Percentiles rank a stretch among this genome's conserved stretches.
These are phyloP conservation scores for Allochrocebus solatus DNA, from an alignment of 2,797 vertebrate species.

Conservation along the genomic window DNA sequence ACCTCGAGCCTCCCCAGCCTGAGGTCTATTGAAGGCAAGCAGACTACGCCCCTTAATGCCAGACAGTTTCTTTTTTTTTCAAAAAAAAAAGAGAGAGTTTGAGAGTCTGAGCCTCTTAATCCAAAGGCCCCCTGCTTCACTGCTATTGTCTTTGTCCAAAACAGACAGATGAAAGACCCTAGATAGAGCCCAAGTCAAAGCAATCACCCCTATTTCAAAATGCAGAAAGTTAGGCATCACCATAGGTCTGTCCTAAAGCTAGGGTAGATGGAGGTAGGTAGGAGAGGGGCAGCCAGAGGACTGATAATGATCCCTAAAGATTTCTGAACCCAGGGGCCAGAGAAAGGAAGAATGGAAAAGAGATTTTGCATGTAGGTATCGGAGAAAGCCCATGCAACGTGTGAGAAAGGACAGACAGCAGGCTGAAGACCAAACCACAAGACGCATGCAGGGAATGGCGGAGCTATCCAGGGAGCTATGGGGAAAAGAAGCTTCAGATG, in stretches of 20 bases:
- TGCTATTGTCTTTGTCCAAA: conserved; percentile 11
- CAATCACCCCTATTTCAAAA: not conserved
- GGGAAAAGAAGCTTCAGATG: not conserved
- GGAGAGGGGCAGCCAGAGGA: not conserved
- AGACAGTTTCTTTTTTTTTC: conserved; percentile 16
- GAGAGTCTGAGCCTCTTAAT: conserved; percentile 14
- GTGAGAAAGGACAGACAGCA: not conserved
- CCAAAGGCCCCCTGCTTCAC: not conserved
- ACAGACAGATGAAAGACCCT: not conserved
- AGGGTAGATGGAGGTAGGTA: not conserved
- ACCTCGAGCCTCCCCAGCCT: not conserved
- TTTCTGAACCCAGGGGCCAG: not conserved
- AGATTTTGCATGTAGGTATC: not conserved
- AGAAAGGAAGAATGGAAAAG: not conserved
- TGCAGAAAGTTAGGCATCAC: not conserved
- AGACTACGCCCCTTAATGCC: conserved; percentile 75
- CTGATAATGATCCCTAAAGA: not conserved
- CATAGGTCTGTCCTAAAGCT: not conserved
- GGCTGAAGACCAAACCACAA: not conserved
- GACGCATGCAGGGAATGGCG: not conserved
- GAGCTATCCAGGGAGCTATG: not conserved
- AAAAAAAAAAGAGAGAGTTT: conserved; percentile 33
- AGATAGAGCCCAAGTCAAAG: not conserved
- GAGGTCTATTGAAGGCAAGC: conserved; percentile 57
- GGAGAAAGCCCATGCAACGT: not conserved